A percentile compares a stretch with the other conserved stretches of the same genome.
Evolutionary conservation across 1,140 invertebrate species (phyloP).

Genomic region (Heterodera schachtii): DNA sequence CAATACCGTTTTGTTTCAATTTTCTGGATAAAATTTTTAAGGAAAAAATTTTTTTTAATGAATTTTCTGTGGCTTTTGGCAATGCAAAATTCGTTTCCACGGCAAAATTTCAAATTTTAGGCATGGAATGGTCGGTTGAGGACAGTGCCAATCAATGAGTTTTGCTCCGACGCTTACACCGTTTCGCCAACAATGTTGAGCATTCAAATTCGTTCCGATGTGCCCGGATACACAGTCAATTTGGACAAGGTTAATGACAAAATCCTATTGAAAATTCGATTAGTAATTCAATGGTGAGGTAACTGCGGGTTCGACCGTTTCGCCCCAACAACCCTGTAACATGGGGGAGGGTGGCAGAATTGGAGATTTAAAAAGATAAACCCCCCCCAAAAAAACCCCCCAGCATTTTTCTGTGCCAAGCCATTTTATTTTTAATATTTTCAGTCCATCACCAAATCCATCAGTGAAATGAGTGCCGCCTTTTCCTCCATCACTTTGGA

Average conservation of each 20-base stretch:
- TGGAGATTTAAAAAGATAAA: no score
- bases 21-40: background rate
- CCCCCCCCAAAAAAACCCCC: no score
- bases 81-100: no score
- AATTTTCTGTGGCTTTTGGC: no score
- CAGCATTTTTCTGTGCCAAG: no score
- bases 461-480: background rate
- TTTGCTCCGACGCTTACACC: slow-evolving; percentile 18
- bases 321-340: no score
- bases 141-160: slow-evolving; percentile 20
- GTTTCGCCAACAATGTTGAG: background rate
- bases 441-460: slow-evolving; percentile 25
- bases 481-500: slow-evolving; percentile 16
- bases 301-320: no score
- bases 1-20: background rate
- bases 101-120: slow-evolving; percentile 2
- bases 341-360: no score
- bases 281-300: background rate
- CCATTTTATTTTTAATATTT: no score
- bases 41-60: background rate
- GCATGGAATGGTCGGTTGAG: slow-evolving; percentile 30
- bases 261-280: background rate
- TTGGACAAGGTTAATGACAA: slow-evolving; percentile 25
- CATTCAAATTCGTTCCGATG: slow-evolving; percentile 16
- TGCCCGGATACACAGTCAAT: slow-evolving; percentile 28